These are phyloP conservation scores for Otolemur crassicaudatus DNA, from an alignment of 2,797 vertebrate genomes.

Conservation along the genomic window DNA sequence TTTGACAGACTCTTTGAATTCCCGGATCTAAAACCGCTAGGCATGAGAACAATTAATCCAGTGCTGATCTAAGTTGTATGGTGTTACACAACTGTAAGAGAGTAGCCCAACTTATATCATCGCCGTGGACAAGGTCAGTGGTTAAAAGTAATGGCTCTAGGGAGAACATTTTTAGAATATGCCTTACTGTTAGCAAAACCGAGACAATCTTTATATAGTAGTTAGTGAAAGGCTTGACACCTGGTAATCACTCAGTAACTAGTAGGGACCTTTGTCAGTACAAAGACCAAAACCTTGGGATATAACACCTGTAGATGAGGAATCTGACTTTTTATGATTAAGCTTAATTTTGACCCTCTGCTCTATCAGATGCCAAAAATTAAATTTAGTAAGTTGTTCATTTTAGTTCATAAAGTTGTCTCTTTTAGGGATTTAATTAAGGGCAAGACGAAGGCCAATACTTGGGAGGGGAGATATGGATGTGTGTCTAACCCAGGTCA, in stretches of 20 bases:
- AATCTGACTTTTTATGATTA: background rate
- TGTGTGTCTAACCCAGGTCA: background rate
- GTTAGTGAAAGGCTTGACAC: background rate
- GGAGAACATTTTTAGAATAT: background rate
- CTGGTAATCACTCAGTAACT: background rate
- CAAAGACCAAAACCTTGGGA: background rate
- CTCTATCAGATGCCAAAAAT: background rate
- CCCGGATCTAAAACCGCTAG: background rate
- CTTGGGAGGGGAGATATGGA: background rate
- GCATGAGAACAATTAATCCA: background rate
- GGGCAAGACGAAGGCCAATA: background rate
- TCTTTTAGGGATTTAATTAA: background rate
- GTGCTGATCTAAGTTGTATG: background rate
- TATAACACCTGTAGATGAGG: background rate
- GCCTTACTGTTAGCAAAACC: background rate
- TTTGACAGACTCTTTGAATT: background rate
- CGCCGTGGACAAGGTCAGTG: background rate
- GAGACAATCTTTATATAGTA: background rate
- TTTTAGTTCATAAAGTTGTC: background rate
- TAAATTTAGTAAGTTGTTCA: background rate
- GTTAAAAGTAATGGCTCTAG: background rate
- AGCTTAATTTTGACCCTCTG: background rate
- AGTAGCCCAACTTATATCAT: background rate
- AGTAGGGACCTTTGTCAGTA: background rate
- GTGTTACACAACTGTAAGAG: background rate